Evolutionary conservation across 2,113 vertebrate genomes (phyloP).

Genomic region (Syngnathus typhle): DNA sequence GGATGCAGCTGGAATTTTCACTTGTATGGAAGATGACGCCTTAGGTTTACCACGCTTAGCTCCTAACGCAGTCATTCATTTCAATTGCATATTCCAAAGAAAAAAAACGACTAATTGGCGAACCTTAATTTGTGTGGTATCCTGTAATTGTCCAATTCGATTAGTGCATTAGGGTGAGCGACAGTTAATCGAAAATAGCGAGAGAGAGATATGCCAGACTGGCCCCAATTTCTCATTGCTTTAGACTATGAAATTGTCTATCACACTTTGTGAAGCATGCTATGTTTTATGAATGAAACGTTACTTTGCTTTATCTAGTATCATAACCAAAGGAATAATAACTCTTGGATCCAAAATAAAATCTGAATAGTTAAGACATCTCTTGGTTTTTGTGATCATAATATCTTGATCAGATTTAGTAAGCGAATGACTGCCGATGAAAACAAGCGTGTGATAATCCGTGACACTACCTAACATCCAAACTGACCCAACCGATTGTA

Average conservation of each 20-base stretch:
- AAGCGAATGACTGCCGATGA: neutral
- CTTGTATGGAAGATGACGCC: neutral
- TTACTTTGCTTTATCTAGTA: neutral
- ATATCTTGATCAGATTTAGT: neutral
- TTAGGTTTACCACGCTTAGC: neutral
- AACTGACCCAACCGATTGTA: neutral
- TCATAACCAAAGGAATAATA: too few relatives aligned
- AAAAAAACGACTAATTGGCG: neutral
- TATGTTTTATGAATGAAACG: neutral
- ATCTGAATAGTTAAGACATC: too few relatives aligned
- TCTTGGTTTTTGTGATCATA: too few relatives aligned
- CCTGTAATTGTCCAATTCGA: slow-evolving; percentile 27
- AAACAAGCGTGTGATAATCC: neutral
- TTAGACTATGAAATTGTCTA: slow-evolving; percentile 28
- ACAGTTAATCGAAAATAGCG: neutral
- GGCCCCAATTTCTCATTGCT: slow-evolving; percentile 22
- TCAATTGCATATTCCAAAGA: neutral
- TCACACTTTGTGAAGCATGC: neutral
- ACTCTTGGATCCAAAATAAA: too few relatives aligned
- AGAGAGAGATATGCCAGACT: slow-evolving; percentile 9
- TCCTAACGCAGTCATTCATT: neutral
- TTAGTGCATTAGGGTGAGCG: slow-evolving; percentile 16
- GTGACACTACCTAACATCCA: neutral
- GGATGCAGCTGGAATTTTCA: neutral
- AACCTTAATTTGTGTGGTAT: slow-evolving; percentile 1